phyloP scores from a whole-genome alignment of 2,888 invertebrate genomes.

The Neria commutata region DNA sequence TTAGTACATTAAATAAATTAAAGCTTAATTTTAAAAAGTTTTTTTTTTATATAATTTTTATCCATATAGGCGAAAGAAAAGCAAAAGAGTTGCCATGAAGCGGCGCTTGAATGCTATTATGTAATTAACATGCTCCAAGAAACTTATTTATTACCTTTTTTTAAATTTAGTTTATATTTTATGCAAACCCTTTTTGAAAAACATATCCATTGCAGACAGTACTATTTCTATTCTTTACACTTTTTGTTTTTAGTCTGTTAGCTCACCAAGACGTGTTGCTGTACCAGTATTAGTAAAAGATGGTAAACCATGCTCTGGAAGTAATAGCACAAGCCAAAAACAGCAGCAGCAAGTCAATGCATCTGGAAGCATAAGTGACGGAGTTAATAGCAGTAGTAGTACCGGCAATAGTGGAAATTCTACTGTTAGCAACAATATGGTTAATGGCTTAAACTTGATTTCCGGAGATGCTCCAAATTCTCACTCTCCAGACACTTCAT shows the following conservation, averaged over 20 bases:
- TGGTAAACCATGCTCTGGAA: conserved; percentile 85
- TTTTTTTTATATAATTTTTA: too few species aligned
- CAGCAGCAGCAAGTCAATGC: conserved; percentile 53
- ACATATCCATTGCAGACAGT: not conserved
- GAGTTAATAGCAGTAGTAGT: conserved; percentile 61
- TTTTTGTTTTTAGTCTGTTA: conserved; percentile 71
- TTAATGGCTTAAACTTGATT: conserved; percentile 63
- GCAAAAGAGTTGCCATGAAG: too few species aligned
- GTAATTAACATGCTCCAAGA: too few species aligned
- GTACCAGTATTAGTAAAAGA: conserved; percentile 96
- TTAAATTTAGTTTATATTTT: too few species aligned
- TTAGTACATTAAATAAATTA: too few species aligned
- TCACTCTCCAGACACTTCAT: conserved; percentile 63
- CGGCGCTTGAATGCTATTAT: too few species aligned
- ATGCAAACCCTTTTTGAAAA: too few species aligned
- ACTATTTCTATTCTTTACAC: conserved; percentile 7
- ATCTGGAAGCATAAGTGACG: conserved; percentile 63
- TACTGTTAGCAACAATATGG: conserved; percentile 57
- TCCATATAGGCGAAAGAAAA: too few species aligned
- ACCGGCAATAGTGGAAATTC: conserved; percentile 60
- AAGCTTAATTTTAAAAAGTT: too few species aligned
- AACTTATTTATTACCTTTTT: too few species aligned
- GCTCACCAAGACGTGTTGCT: conserved; percentile 91
- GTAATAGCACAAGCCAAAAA: conserved; percentile 58
- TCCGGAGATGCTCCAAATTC: conserved; percentile 63